These are phyloP conservation scores for Siniperca knerii DNA, from an alignment of 2,113 vertebrate genomes.

Conservation along the genomic window DNA sequence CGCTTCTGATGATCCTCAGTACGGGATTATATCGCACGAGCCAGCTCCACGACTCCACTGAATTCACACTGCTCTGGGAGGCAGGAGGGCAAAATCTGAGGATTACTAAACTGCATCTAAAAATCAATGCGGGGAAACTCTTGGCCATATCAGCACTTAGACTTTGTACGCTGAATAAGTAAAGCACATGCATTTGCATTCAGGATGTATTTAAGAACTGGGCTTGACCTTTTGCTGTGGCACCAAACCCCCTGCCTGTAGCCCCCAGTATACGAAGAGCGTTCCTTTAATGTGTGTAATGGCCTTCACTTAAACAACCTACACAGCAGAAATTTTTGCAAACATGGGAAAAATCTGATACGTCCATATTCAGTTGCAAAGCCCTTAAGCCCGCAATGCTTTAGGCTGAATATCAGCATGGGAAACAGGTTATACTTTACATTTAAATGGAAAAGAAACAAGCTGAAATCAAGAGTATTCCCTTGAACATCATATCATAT, in stretches of 20 bases:
- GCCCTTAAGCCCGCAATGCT: slow-evolving; percentile 31
- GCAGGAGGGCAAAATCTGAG: slow-evolving; percentile 50
- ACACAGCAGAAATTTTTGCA: slow-evolving; percentile 61
- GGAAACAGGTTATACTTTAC: neutral
- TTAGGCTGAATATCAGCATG: slow-evolving; percentile 28
- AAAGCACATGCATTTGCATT: slow-evolving; percentile 59
- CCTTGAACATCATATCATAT: neutral
- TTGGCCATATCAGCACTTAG: slow-evolving; percentile 55
- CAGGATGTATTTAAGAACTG: slow-evolving; percentile 47
- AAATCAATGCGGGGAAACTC: slow-evolving; percentile 66
- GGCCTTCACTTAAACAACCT: slow-evolving; percentile 54
- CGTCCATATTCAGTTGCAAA: slow-evolving; percentile 64
- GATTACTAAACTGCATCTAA: slow-evolving; percentile 73
- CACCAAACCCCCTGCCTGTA: slow-evolving; percentile 13
- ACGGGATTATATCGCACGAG: slow-evolving; percentile 58
- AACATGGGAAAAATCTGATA: slow-evolving; percentile 65
- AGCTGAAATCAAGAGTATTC: neutral
- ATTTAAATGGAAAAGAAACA: neutral
- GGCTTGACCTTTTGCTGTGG: slow-evolving; percentile 47
- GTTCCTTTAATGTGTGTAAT: slow-evolving; percentile 53
- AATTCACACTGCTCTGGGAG: slow-evolving; percentile 67
- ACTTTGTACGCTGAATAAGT: slow-evolving; percentile 28
- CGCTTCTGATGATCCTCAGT: slow-evolving; percentile 64
- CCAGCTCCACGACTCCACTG: slow-evolving; percentile 50
- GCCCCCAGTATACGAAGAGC: slow-evolving; percentile 4